Base-by-base conservation (phyloP, 2,888 invertebrate species). In the Tortrix viridana region DNA sequence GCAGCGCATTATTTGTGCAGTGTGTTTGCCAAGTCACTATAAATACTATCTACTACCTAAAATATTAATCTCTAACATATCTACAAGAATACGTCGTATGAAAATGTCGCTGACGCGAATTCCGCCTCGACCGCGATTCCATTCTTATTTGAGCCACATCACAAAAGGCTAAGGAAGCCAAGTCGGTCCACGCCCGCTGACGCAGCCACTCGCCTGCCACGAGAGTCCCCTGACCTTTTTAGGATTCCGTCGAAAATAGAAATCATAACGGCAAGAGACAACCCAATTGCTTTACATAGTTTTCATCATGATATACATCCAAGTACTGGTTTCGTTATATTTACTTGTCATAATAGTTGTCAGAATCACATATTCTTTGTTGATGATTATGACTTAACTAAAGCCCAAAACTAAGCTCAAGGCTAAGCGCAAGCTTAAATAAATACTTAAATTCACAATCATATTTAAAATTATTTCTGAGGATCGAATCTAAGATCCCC, bases 151-250 rank as follows among this genome's bases (percentile, higher is more conserved):
- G 53, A 63, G 63, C 53, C 63, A 48, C 62, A 63, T 63, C 81
- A 85, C 82, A 84, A 86, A 84, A 85, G 76, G 74, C 79, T 72
- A 76, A 75, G 77, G 79, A 74, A 81, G 84, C 81, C 79, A 84
- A 84, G 75, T 81, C 75, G 68, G 79, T 78, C 79, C 76, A 75
- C 26, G 26, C 26, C 74, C 71, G 85, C 86, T 85, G 86, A 86
- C 84, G 75, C 77, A 85, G 85, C 80, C 79, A 81, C 82, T 84
- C 76, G 54, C 70, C 72, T 78, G 77, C 78, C 77, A 77, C 74
- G 70, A 43, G 41, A 65, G 43, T 43, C 61, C 12, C 20, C 20
- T 49, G 58, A 63, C 54, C 62, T 59, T 57, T 57, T 58, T 58
- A 63, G 52, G 41, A 18, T 38, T 58, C 46, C 53, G 41, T 53